A percentile compares a stretch with the other conserved stretches of the same genome.
phyloP scores from a whole-genome alignment of 2,113 vertebrate genomes.

The Pomatorhinus ruficollis region DNA sequence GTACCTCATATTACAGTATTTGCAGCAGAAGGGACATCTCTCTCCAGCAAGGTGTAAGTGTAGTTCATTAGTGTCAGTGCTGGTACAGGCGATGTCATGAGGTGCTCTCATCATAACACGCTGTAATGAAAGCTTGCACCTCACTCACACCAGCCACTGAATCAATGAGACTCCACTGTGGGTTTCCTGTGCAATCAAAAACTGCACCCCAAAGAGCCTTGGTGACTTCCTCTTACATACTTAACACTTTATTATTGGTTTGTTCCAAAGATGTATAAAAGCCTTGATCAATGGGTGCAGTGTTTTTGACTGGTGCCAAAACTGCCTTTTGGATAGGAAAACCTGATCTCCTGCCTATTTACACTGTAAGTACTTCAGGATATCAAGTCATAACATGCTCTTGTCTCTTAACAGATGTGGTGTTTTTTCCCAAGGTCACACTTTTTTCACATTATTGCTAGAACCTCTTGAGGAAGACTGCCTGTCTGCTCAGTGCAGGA shows the following conservation, averaged over 20 bases:
- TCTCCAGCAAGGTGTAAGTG: background rate
- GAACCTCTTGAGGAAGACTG: background rate
- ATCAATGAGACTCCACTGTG: accelerated
- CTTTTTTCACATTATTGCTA: background rate
- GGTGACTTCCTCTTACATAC: background rate
- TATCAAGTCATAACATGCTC: background rate
- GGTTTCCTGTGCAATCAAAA: background rate
- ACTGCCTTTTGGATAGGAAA: background rate
- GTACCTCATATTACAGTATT: background rate
- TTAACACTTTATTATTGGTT: background rate
- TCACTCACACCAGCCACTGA: background rate
- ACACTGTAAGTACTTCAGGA: background rate
- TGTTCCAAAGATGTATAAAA: background rate
- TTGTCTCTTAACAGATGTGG: background rate
- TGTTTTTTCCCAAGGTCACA: background rate
- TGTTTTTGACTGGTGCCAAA: background rate
- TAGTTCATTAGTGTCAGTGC: background rate
- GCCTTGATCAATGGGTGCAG: accelerated
- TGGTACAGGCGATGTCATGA: background rate
- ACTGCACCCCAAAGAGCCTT: background rate
- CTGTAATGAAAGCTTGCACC: background rate
- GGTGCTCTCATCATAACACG: background rate
- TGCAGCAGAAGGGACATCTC: background rate
- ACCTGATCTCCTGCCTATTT: background rate
- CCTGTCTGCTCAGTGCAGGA: background rate